Evolutionary conservation across 2,113 vertebrate species (phyloP).

Genomic region (Epinephelus cyanopodus): DNA sequence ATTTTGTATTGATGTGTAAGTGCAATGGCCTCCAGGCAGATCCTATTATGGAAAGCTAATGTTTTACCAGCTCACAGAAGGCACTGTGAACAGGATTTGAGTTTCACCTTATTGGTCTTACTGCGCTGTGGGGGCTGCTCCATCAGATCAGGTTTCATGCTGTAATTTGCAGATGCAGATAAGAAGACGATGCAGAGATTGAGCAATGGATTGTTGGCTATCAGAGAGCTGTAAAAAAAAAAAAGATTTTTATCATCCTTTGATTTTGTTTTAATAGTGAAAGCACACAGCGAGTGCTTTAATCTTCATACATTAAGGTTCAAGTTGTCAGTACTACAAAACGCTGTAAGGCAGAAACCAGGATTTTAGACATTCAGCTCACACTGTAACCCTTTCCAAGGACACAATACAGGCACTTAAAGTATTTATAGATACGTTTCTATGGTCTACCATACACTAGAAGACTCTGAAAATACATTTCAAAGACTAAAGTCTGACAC

Average conservation of each 20-base stretch:
- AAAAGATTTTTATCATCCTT: not conserved
- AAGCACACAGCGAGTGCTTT: not conserved
- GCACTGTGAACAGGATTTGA: constrained; percentile 50
- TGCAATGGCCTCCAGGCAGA: constrained; percentile 65
- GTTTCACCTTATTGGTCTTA: constrained; percentile 58
- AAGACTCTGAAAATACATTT: no score
- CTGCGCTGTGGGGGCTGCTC: constrained; percentile 3
- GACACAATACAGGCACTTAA: not conserved
- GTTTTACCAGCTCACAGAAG: constrained; percentile 60
- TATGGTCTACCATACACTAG: no score
- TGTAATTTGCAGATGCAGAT: constrained; percentile 49
- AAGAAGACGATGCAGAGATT: constrained; percentile 25
- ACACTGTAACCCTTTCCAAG: not conserved
- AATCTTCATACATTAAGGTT: not conserved
- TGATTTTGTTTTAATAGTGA: not conserved
- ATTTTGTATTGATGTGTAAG: constrained; percentile 66
- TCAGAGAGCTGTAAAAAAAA: not conserved
- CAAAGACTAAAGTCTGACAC: no score
- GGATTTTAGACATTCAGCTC: not conserved
- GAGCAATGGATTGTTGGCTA: constrained; percentile 15
- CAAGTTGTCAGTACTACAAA: not conserved
- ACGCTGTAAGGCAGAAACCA: not conserved
- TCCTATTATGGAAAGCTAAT: constrained; percentile 63
- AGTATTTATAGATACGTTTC: not conserved
- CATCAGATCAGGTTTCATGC: constrained; percentile 55